These are phyloP conservation scores for Daubentonia madagascariensis DNA, from an alignment of 2,113 vertebrate species.

Conservation along the genomic window DNA sequence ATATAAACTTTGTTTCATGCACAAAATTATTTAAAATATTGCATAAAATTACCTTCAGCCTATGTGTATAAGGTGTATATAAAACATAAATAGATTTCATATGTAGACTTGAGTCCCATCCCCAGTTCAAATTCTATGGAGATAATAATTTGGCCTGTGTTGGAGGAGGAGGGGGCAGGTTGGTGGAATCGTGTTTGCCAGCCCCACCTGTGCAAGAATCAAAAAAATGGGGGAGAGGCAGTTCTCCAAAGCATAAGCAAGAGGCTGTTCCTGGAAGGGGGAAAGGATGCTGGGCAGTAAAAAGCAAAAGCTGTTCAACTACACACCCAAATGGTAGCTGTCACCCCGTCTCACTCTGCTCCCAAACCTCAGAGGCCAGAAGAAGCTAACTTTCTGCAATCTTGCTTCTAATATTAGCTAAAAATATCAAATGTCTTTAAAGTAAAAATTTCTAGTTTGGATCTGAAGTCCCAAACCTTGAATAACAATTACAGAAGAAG, in stretches of 20 bases:
- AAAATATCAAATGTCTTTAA: not conserved
- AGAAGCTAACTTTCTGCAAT: not conserved
- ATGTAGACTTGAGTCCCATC: not conserved
- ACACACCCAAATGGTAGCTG: not conserved
- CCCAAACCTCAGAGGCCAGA: not conserved
- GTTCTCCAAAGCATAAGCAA: not conserved
- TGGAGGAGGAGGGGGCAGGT: not conserved
- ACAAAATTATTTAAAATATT: not conserved
- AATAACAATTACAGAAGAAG: not conserved
- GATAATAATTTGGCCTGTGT: not conserved
- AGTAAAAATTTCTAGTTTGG: not conserved
- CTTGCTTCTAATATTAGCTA: not conserved
- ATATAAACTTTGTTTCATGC: not conserved
- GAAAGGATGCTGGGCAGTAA: not conserved
- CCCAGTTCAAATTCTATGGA: not conserved
- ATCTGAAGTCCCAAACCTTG: not conserved
- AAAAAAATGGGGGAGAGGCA: not conserved
- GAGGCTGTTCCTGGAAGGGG: not conserved
- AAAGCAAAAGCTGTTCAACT: not conserved
- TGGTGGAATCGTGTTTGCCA: not conserved
- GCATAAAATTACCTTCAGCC: not conserved
- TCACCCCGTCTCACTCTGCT: not conserved
- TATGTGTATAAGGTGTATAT: not conserved
- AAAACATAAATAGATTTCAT: not conserved
- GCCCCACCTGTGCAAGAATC: not conserved